phyloP scores from a whole-genome alignment of 2,113 vertebrate species.

The Pao palembangensis region DNA sequence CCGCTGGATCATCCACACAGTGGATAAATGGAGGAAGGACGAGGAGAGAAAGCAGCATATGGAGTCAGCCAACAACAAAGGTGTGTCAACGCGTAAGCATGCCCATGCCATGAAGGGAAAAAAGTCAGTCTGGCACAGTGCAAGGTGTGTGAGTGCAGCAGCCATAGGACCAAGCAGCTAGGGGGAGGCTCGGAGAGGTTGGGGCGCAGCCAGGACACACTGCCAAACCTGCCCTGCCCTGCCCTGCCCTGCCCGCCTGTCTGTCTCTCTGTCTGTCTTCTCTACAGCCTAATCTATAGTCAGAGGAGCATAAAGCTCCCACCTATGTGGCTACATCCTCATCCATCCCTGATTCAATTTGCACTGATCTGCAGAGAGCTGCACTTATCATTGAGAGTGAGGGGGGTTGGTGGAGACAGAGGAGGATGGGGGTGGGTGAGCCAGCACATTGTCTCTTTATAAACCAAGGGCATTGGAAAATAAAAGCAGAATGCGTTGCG shows the following conservation, averaged over 20 bases:
- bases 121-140: slow-evolving; percentile 43
- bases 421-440: slow-evolving; percentile 20
- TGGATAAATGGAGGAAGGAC: slow-evolving; percentile 33
- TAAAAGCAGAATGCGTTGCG: slow-evolving; percentile 49
- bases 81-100: slow-evolving; percentile 50
- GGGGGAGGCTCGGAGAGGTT: slow-evolving; percentile 21
- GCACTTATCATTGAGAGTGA: slow-evolving; percentile 60
- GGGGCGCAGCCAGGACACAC: slow-evolving; percentile 24
- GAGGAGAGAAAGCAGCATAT: slow-evolving; percentile 57
- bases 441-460: slow-evolving; percentile 57
- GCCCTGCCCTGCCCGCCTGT: no score
- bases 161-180: slow-evolving; percentile 39
- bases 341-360: slow-evolving; percentile 72
- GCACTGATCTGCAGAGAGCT: slow-evolving; percentile 63
- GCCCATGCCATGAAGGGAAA: slow-evolving; percentile 54
- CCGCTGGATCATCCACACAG: slow-evolving; percentile 25
- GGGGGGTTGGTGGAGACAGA: neutral
- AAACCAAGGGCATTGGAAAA: slow-evolving; percentile 64
- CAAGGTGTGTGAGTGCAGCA: slow-evolving; percentile 46
- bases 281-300: neutral
- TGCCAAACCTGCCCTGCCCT: slow-evolving; percentile 15
- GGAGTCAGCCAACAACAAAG: slow-evolving; percentile 61
- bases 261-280: neutral
- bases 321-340: slow-evolving; percentile 43
- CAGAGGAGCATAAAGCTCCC: slow-evolving; percentile 23